A percentile compares a stretch with the other conserved stretches of the same genome.
Conservation (phyloP, 2,113 vertebrate species). For the Ctenomys sociabilis region DNA sequence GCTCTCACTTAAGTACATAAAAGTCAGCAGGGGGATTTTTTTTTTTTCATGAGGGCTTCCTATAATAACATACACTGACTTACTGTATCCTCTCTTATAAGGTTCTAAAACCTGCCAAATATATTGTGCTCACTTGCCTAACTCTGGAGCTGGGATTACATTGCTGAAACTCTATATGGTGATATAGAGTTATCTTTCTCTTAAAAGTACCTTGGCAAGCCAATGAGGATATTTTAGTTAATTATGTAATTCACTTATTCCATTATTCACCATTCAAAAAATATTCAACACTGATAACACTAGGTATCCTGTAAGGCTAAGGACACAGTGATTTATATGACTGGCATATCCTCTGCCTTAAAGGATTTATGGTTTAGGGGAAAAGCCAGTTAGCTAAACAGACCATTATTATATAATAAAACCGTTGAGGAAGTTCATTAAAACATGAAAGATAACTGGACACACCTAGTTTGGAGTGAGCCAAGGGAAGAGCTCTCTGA, state of each 20-base stretch:
- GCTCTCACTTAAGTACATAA: conserved; percentile 34
- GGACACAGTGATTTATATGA: not conserved
- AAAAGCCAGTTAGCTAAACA: not conserved
- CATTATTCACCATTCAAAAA: not conserved
- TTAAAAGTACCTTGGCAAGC: not conserved
- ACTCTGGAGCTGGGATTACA: not conserved
- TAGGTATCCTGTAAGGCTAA: not conserved
- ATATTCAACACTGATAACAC: not conserved
- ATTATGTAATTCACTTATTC: not conserved
- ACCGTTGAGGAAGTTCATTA: not conserved
- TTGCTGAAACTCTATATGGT: not conserved
- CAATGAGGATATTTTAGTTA: not conserved
- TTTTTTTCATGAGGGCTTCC: conserved; percentile 12
- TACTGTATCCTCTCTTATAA: conserved; percentile 14
- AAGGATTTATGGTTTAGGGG: not conserved
- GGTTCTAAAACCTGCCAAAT: conserved; percentile 42
- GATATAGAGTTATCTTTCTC: not conserved
- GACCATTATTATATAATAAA: not conserved
- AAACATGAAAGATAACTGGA: not conserved
- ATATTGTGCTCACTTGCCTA: conserved; percentile 12
- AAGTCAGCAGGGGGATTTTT: conserved; percentile 24
- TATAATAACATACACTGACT: conserved; percentile 10
- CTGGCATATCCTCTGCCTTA: not conserved
- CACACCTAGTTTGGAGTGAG: not conserved
- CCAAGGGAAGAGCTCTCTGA: not conserved